These are phyloP conservation scores for Buteo buteo DNA, from an alignment of 2,113 vertebrate species.

Conservation along the genomic window DNA sequence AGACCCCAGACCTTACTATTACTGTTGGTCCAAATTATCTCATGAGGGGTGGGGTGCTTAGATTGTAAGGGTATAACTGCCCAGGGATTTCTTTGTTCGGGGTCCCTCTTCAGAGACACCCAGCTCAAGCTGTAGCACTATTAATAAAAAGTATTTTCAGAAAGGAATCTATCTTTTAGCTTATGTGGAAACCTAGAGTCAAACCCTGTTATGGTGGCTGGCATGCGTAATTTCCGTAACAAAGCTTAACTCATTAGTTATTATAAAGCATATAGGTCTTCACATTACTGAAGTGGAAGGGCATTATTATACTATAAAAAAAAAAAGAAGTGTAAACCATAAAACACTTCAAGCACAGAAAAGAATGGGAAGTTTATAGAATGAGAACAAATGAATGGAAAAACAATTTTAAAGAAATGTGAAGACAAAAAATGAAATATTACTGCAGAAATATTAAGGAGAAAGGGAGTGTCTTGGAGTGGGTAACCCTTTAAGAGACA, in stretches of 20 bases:
- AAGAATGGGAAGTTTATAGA: background rate
- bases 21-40: background rate
- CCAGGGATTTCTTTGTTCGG: background rate
- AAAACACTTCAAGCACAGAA: slow-evolving; percentile 22
- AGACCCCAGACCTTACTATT: background rate
- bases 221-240: background rate
- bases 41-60: background rate
- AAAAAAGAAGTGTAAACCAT: slow-evolving; percentile 23
- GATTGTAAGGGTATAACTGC: background rate
- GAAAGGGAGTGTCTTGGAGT: background rate
- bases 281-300: background rate
- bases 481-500: background rate
- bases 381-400: slow-evolving; percentile 8
- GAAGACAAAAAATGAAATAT: background rate
- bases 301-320: background rate
- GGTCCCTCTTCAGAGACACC: background rate
- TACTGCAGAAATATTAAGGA: background rate
- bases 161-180: background rate
- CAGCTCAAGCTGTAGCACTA: accelerated
- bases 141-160: background rate
- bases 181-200: background rate
- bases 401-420: slow-evolving; percentile 28
- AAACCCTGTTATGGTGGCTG: background rate
- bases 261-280: background rate
- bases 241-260: background rate